Percentiles rank a stretch among this genome's conserved stretches.
Evolutionary conservation across 2,113 vertebrate species (phyloP).

Genomic region (Megaceryle torquata): DNA sequence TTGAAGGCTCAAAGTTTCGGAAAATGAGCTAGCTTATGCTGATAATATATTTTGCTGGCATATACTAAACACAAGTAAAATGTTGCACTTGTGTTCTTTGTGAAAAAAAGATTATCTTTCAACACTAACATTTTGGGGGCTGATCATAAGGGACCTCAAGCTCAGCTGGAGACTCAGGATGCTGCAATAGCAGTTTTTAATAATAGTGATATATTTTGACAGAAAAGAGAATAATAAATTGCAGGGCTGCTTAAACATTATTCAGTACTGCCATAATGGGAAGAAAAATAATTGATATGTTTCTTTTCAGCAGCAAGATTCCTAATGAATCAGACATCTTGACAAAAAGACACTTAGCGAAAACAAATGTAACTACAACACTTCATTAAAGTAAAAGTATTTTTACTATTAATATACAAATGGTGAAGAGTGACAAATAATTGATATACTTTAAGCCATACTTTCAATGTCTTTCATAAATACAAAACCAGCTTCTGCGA

Average conservation of each 20-base stretch:
- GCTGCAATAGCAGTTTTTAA: not conserved
- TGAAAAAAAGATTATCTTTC: not conserved
- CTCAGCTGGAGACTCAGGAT: not conserved
- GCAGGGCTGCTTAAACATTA: not conserved
- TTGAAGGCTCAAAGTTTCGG: not conserved
- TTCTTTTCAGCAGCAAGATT: not conserved
- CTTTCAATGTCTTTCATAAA: slow-evolving; percentile 82
- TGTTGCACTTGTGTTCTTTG: not conserved
- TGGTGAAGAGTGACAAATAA: slow-evolving; percentile 81
- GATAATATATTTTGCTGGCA: not conserved
- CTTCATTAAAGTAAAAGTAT: slow-evolving; percentile 82
- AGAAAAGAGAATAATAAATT: slow-evolving; percentile 21
- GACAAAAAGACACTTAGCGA: slow-evolving; percentile 26
- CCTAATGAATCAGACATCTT: not conserved
- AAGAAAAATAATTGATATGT: not conserved
- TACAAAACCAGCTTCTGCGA: slow-evolving; percentile 82
- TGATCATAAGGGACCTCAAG: not conserved
- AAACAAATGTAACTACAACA: slow-evolving; percentile 71
- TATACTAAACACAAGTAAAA: not conserved
- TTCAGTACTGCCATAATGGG: not conserved
- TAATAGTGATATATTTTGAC: slow-evolving; percentile 14
- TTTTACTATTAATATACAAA: slow-evolving; percentile 86
- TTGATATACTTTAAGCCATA: slow-evolving; percentile 80
- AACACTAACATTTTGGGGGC: not conserved
- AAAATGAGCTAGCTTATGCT: not conserved